phyloP scores from a whole-genome alignment of 2,888 invertebrate genomes.

The Tridacna crocea region DNA sequence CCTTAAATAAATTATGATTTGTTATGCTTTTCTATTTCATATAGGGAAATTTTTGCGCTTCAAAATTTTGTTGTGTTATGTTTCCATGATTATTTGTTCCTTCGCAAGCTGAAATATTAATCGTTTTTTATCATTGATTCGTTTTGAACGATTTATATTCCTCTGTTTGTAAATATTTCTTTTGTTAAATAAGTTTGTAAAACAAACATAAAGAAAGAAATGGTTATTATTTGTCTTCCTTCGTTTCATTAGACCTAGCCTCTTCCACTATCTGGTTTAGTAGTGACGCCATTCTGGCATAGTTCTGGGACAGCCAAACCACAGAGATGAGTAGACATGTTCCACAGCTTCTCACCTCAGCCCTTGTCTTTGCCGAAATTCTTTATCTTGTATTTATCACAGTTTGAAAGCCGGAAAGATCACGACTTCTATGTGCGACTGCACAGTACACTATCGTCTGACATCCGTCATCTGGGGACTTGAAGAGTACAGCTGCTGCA shows the following conservation, averaged over 20 bases:
- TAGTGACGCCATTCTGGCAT: conserved; percentile 7
- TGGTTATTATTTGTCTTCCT: conserved; percentile 20
- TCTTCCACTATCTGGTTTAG: conserved; percentile 8
- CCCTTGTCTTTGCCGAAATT: conserved; percentile 66
- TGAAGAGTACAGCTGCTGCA: conserved; percentile 75
- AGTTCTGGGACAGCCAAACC: conserved; percentile 64
- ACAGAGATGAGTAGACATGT: conserved; percentile 71
- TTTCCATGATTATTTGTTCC: too few relatives aligned
- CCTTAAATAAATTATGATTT: too few relatives aligned
- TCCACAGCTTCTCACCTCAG: conserved; percentile 71
- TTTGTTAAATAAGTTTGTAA: too few relatives aligned
- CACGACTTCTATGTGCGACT: conserved; percentile 73
- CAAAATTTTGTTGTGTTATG: too few relatives aligned
- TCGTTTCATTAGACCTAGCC: not conserved
- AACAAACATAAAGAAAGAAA: too few relatives aligned
- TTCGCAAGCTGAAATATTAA: too few relatives aligned
- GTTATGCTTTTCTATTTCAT: too few relatives aligned
- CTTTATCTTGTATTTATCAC: conserved; percentile 62
- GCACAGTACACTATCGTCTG: conserved; percentile 79
- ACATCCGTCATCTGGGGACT: conserved; percentile 78
- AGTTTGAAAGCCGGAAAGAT: conserved; percentile 76
- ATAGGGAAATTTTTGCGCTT: too few relatives aligned
- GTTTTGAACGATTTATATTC: too few relatives aligned
- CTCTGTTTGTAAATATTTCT: too few relatives aligned
- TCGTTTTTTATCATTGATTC: too few relatives aligned